phyloP scores from a whole-genome alignment of 2,888 invertebrate genomes.

The Prenolepis imparis region DNA sequence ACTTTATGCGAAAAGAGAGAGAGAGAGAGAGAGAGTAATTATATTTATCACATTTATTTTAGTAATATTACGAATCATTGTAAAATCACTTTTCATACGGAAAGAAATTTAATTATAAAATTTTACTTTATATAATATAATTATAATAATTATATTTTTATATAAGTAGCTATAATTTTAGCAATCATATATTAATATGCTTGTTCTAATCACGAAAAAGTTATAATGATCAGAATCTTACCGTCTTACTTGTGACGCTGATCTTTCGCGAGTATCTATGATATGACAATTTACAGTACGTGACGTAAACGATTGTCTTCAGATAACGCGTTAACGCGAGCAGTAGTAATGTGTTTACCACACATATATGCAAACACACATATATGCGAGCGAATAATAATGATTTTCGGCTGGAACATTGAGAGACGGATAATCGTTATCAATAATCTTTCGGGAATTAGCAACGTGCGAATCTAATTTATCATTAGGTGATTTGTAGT shows the following conservation, averaged over 20 bases:
- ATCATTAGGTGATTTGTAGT: not conserved
- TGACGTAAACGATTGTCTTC: constrained; percentile 2
- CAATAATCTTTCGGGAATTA: not conserved
- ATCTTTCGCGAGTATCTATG: constrained; percentile 2
- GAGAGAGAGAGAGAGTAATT: no score
- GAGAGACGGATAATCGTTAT: not conserved
- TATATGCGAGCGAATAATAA: not conserved
- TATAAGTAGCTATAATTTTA: not conserved
- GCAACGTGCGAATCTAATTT: not conserved
- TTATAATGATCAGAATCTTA: not conserved
- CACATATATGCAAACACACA: not conserved
- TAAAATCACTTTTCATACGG: not conserved
- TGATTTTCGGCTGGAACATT: constrained; percentile 8
- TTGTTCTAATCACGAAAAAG: not conserved
- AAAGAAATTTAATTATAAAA: not conserved
- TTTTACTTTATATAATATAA: not conserved
- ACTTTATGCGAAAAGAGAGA: not conserved
- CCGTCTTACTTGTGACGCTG: not conserved
- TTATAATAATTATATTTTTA: not conserved
- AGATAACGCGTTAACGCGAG: constrained; percentile 5
- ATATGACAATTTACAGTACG: constrained; percentile 14
- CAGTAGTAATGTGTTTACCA: not conserved
- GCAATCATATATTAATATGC: not conserved
- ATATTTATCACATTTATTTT: not conserved
- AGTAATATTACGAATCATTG: not conserved